These are phyloP conservation scores for Alligator mississippiensis DNA, from an alignment of 2,113 vertebrate genomes.

Conservation along the genomic window DNA sequence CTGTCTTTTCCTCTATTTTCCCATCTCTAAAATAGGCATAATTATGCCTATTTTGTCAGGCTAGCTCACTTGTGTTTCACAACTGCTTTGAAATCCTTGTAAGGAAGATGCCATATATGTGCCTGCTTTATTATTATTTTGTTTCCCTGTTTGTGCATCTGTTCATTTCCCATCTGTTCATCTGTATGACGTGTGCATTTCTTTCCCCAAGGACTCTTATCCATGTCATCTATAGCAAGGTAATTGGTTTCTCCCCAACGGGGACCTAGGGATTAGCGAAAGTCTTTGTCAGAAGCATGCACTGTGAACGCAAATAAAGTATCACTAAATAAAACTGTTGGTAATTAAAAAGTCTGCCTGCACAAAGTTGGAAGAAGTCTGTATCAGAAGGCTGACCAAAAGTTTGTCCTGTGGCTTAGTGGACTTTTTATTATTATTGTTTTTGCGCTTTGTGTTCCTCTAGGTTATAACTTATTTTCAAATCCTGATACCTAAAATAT, in stretches of 20 bases:
- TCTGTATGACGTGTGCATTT: neutral
- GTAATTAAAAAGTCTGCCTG: neutral
- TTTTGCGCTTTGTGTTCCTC: neutral
- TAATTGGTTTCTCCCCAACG: neutral
- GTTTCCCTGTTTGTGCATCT: neutral
- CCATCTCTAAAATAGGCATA: neutral
- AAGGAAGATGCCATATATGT: neutral
- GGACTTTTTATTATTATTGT: neutral
- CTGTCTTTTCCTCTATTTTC: neutral
- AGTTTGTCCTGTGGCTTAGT: neutral
- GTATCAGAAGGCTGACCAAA: neutral
- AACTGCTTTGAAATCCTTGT: neutral
- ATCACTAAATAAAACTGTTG: neutral
- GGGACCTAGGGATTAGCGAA: neutral
- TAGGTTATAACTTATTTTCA: neutral
- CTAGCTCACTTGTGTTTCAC: neutral
- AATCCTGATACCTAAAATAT: neutral
- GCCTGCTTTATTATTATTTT: neutral
- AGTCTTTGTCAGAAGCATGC: neutral
- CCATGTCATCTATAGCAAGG: neutral
- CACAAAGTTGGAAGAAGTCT: neutral
- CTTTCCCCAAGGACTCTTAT: neutral
- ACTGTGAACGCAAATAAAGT: neutral
- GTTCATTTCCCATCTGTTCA: neutral
- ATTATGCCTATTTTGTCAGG: neutral